Evolutionary conservation across 2,113 vertebrate species (phyloP).

Genomic region (Sturnira hondurensis): DNA sequence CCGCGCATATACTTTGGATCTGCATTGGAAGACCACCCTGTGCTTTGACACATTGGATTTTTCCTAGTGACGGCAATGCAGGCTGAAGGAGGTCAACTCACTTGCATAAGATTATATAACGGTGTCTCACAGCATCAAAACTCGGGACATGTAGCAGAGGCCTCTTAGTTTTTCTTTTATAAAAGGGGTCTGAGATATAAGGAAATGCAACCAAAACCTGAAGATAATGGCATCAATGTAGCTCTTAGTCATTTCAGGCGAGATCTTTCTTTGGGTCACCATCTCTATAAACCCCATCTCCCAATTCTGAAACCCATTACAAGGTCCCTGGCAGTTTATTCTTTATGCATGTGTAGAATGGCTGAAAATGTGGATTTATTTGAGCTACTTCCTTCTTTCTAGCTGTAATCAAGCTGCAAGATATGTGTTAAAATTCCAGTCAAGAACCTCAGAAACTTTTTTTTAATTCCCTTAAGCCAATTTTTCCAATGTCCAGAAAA

Average conservation of each 20-base stretch:
- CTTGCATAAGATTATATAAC: background rate
- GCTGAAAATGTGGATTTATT: background rate
- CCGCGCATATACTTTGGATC: background rate
- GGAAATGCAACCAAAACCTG: background rate
- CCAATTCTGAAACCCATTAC: background rate
- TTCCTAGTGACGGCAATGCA: background rate
- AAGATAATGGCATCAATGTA: background rate
- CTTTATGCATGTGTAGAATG: background rate
- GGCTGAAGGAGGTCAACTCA: background rate
- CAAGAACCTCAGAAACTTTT: slow-evolving; percentile 67
- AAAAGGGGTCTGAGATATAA: background rate
- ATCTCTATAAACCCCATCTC: background rate
- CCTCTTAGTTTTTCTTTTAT: background rate
- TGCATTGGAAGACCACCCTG: background rate
- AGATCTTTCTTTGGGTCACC: background rate
- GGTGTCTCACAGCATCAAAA: background rate
- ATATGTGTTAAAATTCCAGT: slow-evolving; percentile 62
- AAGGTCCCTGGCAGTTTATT: background rate
- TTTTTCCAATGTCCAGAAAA: slow-evolving; percentile 63
- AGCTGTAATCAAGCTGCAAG: slow-evolving; percentile 16
- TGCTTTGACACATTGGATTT: background rate
- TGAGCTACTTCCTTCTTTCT: slow-evolving; percentile 25
- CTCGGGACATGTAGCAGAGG: background rate
- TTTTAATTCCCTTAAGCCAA: slow-evolving; percentile 63
- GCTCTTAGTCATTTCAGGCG: background rate